These are phyloP conservation scores for Alligator mississippiensis DNA, from an alignment of 2,113 vertebrate genomes.

Conservation along the genomic window DNA sequence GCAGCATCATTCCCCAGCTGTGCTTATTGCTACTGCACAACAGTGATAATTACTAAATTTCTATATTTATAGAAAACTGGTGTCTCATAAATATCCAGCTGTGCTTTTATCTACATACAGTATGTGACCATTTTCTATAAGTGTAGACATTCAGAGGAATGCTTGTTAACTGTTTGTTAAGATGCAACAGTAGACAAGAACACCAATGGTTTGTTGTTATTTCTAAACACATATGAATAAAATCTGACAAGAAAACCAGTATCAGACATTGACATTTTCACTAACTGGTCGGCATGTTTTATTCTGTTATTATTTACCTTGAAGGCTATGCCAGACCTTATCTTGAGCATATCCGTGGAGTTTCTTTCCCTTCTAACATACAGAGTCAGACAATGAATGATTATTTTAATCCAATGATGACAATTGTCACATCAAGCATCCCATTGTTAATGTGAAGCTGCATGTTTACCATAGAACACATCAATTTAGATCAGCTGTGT, in stretches of 20 bases:
- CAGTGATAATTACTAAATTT: constrained; percentile 48
- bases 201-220: background rate
- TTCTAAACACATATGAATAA: background rate
- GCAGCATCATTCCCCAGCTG: constrained; percentile 33
- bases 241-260: background rate
- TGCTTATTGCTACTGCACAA: constrained; percentile 7
- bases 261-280: background rate
- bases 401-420: background rate
- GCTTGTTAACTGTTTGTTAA: background rate
- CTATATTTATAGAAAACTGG: constrained; percentile 61
- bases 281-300: background rate
- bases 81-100: constrained; percentile 42
- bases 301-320: background rate
- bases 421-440: background rate
- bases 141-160: background rate
- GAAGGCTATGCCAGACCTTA: background rate
- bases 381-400: background rate
- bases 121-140: background rate
- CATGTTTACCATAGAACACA: background rate
- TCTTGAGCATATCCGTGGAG: background rate
- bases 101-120: background rate
- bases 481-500: background rate
- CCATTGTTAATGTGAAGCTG: background rate
- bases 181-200: background rate
- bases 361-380: background rate